Evolutionary conservation across 2,113 vertebrate species (phyloP).

Genomic region (Pimephales promelas): DNA sequence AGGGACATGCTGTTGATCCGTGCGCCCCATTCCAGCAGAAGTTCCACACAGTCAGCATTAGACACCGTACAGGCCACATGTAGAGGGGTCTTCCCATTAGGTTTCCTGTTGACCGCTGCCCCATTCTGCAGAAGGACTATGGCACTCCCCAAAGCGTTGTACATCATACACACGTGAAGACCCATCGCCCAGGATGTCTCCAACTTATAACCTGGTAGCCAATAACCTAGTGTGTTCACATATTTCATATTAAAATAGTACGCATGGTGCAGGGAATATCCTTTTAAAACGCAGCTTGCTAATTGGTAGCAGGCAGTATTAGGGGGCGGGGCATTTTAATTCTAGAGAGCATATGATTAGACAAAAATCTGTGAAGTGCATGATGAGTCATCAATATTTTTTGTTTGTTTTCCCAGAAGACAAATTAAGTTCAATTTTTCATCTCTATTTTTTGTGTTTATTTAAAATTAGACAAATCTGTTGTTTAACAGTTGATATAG

Average conservation of each 20-base stretch:
- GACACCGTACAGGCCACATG: conserved; percentile 88
- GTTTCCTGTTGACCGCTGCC: conserved; percentile 85
- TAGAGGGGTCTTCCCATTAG: conserved; percentile 95
- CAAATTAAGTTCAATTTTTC: too few relatives aligned
- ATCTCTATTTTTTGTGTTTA: too few relatives aligned
- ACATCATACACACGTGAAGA: conserved; percentile 89
- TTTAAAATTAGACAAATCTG: too few relatives aligned
- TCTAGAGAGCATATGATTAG: background rate
- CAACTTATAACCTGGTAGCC: conserved; percentile 92
- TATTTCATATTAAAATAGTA: background rate
- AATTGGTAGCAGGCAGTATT: background rate
- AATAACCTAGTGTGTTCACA: conserved; percentile 81
- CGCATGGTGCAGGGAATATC: background rate
- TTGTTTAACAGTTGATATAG: too few relatives aligned
- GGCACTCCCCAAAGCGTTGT: conserved; percentile 86
- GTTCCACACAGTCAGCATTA: conserved; percentile 81
- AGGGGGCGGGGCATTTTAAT: background rate
- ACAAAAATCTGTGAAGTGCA: background rate
- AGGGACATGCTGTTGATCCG: conserved; percentile 85
- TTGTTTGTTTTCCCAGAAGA: too few relatives aligned
- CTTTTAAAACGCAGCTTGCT: background rate
- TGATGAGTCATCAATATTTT: background rate
- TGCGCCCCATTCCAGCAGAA: conserved; percentile 84
- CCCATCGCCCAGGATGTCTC: conserved; percentile 93
- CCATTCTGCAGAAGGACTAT: conserved; percentile 83